Base-by-base conservation (phyloP, 2,888 invertebrate species). In the Therioaphis trifolii region DNA sequence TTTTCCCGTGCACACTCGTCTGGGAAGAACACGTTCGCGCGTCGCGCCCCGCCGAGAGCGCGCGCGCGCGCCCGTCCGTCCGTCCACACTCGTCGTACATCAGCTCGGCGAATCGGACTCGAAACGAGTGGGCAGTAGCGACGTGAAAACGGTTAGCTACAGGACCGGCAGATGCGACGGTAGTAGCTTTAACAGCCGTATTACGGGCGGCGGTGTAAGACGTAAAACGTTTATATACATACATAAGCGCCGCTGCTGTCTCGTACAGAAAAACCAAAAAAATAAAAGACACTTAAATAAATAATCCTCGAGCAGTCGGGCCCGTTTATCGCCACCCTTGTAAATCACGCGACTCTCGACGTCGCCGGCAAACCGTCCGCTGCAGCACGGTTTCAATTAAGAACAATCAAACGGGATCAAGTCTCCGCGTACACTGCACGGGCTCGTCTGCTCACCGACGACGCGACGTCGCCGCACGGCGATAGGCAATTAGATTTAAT, bases 281-380 rank as follows among this genome's bases (percentile, higher is more conserved):
- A n/a, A n/a, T n/a, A n/a, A n/a, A 40, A 24, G 63, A 66, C 82
- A 74, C 74, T 74, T 66, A 63, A 74, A 82, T 61, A 74, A 74
- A 63, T 82, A 72, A 66, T 82, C 52, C 61, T 71, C 29, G 61
- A 80, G 58, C 21, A 80, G 80, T 80, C 21, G 61, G 71, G n/a
- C n/a, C 46, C 61, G 61, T 80, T 74, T 72, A 49, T 82, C 72
- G 82, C 35, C 49, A 35, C 63, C 52, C 74, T 74, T 63, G 74
- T 82, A 82, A 82, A 82, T 82, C 82, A 82, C 74, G 35, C 24
- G 35, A 40, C 63, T 43, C 82, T 82, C 74, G 24, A 63, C 74
- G 82, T 82, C 82, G 35, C 7, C 35, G 35, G 35, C 35, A 7
- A 7, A 3, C 4, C 4, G 4, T 7, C 4, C 35, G 3, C 4